Evolutionary conservation across 2,888 invertebrate genomes (phyloP).

Genomic region (Agrilus mali): DNA sequence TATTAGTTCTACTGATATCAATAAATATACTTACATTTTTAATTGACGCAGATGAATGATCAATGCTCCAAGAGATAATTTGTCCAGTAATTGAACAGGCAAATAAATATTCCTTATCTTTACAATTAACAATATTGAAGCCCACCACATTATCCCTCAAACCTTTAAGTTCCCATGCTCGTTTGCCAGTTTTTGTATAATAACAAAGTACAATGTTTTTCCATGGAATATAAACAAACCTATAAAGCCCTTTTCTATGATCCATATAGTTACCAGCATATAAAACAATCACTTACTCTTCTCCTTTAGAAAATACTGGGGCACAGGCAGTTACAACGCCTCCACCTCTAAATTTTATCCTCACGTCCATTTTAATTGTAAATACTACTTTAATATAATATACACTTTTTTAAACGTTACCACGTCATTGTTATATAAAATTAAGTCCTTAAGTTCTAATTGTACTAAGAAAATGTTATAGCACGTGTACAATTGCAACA

Average conservation of each 20-base stretch:
- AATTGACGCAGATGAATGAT: slow-evolving; percentile 36
- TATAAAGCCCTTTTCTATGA: slow-evolving; percentile 23
- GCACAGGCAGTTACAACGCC: slow-evolving; percentile 46
- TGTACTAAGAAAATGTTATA: too few relatives aligned
- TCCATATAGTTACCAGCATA: background rate
- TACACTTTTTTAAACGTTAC: background rate
- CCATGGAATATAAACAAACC: slow-evolving; percentile 48
- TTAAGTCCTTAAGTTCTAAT: background rate
- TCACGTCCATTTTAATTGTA: slow-evolving; percentile 2
- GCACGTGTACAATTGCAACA: too few relatives aligned
- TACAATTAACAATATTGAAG: slow-evolving; percentile 34
- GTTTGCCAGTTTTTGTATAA: slow-evolving; percentile 51
- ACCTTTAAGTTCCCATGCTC: slow-evolving; percentile 43
- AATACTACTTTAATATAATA: background rate
- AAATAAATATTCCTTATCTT: slow-evolving; percentile 34
- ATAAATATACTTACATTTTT: slow-evolving; percentile 30
- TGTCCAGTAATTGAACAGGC: slow-evolving; percentile 44
- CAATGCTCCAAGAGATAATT: slow-evolving; percentile 43
- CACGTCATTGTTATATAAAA: too few relatives aligned
- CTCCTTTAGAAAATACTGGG: slow-evolving; percentile 49
- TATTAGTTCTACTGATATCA: background rate
- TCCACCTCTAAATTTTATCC: slow-evolving; percentile 46
- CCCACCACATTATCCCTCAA: slow-evolving; percentile 39
- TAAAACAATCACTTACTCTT: slow-evolving; percentile 40
- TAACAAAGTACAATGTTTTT: slow-evolving; percentile 48